A percentile compares a stretch with the other conserved stretches of the same genome.
These are phyloP conservation scores for Emys orbicularis DNA, from an alignment of 2,797 vertebrate species.

Conservation along the genomic window DNA sequence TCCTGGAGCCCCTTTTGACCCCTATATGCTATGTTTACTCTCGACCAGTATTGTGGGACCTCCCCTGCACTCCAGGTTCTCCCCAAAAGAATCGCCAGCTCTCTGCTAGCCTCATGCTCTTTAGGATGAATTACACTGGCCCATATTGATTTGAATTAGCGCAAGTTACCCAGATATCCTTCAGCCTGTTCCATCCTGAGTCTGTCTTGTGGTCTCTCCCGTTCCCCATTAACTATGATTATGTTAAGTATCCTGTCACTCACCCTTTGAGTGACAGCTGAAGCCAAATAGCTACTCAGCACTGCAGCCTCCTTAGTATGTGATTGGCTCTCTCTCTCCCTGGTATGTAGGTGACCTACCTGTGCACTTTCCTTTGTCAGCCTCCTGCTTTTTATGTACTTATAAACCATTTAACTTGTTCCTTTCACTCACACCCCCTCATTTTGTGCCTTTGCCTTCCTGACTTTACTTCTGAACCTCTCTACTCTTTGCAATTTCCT, in stretches of 20 bases:
- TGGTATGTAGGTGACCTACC: neutral
- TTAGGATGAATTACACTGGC: rapidly evolving
- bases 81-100: slow-evolving; percentile 21
- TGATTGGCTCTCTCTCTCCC: neutral
- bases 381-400: neutral
- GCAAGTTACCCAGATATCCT: neutral
- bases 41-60: slow-evolving; percentile 1
- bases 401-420: neutral
- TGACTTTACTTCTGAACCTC: neutral
- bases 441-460: neutral
- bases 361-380: slow-evolving; percentile 16
- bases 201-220: neutral
- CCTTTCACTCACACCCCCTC: rapidly evolving
- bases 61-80: neutral
- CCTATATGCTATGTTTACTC: neutral
- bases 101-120: neutral
- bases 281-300: neutral
- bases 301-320: neutral
- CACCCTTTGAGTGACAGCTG: slow-evolving; percentile 1
- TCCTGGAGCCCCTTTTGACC: neutral
- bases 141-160: neutral
- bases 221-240: neutral
- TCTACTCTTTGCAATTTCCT: slow-evolving; percentile 24
- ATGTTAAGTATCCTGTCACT: neutral
- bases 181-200: neutral